A percentile compares a stretch with the other conserved stretches of the same genome.
Conservation (phyloP, 1,140 invertebrate genomes). For the Drosophila sturtevanti region DNA sequence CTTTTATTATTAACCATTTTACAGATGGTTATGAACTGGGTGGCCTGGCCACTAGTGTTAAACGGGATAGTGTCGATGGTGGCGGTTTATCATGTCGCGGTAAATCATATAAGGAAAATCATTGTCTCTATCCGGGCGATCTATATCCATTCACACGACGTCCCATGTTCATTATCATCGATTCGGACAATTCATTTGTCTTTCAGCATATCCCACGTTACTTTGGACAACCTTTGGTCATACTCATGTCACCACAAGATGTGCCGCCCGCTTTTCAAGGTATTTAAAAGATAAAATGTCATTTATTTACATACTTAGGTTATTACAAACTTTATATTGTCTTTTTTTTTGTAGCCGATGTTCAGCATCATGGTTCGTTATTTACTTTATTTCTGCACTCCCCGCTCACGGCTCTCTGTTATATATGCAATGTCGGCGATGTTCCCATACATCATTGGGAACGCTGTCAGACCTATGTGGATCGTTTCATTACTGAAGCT, state of each 20-base stretch:
- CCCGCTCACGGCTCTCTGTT: conserved; percentile 96
- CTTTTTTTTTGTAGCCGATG: conserved; percentile 85
- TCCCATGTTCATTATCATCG: conserved; percentile 96
- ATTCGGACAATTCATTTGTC: conserved; percentile 97
- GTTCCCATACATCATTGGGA: conserved; percentile 95
- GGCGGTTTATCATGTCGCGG: conserved; percentile 83
- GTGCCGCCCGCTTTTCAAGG: conserved; percentile 92
- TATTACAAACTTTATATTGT: too few relatives aligned
- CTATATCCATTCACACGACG: conserved; percentile 95
- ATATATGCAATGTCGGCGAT: conserved; percentile 94
- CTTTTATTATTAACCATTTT: conserved; percentile 11
- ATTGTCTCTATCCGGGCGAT: conserved; percentile 96
- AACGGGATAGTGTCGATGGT: conserved; percentile 86
- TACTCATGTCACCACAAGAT: conserved; percentile 96
- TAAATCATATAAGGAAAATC: conserved; percentile 91
- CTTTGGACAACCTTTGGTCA: conserved; percentile 97
- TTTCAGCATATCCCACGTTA: conserved; percentile 96
- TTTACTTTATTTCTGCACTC: conserved; percentile 98
- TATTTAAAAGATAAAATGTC: too few relatives aligned
- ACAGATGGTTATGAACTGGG: conserved; percentile 95
- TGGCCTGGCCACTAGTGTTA: conserved; percentile 92
- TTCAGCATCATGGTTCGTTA: conserved; percentile 95
- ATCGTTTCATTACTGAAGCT: conserved; percentile 95
- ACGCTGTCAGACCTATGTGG: conserved; percentile 93
- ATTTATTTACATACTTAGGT: too few relatives aligned